Evolutionary conservation across 2,888 invertebrate species (phyloP).

Genomic region (Cataglyphis cursor): DNA sequence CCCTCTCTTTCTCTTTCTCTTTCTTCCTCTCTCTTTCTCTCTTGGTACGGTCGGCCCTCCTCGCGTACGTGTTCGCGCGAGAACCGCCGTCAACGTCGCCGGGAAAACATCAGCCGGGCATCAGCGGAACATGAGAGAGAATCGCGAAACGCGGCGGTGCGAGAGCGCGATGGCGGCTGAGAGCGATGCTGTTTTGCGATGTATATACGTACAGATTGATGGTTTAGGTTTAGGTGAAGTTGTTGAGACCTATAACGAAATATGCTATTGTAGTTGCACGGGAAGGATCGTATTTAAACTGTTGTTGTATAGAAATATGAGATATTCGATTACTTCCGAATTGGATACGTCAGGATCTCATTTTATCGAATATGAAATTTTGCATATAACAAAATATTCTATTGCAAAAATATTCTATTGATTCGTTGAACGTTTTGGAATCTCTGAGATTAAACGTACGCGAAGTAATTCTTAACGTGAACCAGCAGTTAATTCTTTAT

Average conservation of each 20-base stretch:
- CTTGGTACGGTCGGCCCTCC: conserved; percentile 39
- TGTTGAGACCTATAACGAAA: conserved; percentile 25
- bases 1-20: conserved; percentile 68
- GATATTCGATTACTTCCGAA: too few relatives aligned
- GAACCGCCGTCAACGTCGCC: conserved; percentile 46
- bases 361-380: not conserved
- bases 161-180: conserved; percentile 43
- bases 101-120: conserved; percentile 37
- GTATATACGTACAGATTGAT: conserved; percentile 19
- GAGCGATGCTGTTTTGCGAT: conserved; percentile 16
- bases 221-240: conserved; percentile 35
- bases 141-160: conserved; percentile 23
- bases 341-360: not conserved
- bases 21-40: conserved; percentile 65
- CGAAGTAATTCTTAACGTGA: not conserved
- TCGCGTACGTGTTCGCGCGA: conserved; percentile 57
- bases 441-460: not conserved
- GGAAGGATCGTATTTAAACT: not conserved
- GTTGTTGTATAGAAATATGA: not conserved
- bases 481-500: too few relatives aligned
- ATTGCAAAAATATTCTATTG: not conserved
- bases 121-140: not conserved
- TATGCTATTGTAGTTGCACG: not conserved
- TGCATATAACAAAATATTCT: not conserved
- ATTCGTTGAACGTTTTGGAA: not conserved